Base-by-base conservation (phyloP, 2,888 invertebrate species). In the Molanna angustata region DNA sequence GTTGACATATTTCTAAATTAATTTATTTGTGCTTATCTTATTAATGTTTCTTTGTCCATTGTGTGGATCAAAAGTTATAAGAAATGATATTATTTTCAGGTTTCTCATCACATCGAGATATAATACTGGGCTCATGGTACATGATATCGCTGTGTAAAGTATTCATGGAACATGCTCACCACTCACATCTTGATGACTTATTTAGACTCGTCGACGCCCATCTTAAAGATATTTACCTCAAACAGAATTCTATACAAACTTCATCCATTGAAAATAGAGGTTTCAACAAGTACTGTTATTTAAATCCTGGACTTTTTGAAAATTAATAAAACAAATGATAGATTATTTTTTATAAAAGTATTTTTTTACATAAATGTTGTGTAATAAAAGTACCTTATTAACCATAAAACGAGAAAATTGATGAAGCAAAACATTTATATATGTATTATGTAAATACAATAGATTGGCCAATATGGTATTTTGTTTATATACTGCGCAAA, bases 61-160 rank as follows among this genome's bases (percentile, higher is more conserved):
- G n/a, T n/a, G n/a, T n/a, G n/a, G n/a, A n/a, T n/a, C n/a, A n/a
- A n/a, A n/a, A n/a, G n/a, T n/a, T n/a, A n/a, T n/a, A n/a, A n/a
- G n/a, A n/a, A n/a, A n/a, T n/a, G n/a, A 18, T 49, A 41, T 52
- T 33, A 4, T 27, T 64, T 61, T 6, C 65, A 83, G 83, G 83
- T 2, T 78, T 73, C 64, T 73, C 74, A 60, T 80, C 87, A 1
- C 74, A 79, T 64, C 78, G 88, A 51, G 80, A 86, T 69, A 63
- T 67, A 3, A 58, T 66, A 19, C 61, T 62, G 4, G 88, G 88
- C 17, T 83, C 85, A 37, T 87, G 86, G 86, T 88, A 85, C 69
- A 83, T 88, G 62, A 82, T 84, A 67, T 74, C 74, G 57, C 71
- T 88, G 62, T 86, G 86, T 68, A 68, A 79, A 61, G 76, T 82